phyloP scores from a whole-genome alignment of 2,113 vertebrate species.

The Oceanodroma tethys region DNA sequence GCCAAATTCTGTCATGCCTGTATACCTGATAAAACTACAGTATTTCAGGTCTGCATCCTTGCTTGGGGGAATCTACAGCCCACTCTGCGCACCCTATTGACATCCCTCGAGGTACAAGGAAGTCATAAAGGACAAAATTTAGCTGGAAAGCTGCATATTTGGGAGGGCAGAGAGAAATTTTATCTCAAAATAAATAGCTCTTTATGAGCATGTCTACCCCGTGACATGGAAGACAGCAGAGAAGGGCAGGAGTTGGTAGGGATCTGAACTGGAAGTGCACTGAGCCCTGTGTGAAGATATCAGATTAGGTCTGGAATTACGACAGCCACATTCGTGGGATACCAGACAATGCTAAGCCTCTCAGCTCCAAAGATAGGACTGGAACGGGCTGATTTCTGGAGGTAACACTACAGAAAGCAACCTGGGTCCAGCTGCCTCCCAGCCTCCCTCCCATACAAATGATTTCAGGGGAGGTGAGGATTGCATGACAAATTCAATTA shows the following conservation, averaged over 20 bases:
- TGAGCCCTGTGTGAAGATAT: background rate
- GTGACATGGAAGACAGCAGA: background rate
- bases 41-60: background rate
- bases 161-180: background rate
- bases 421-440: background rate
- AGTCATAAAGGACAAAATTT: background rate
- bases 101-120: background rate
- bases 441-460: background rate
- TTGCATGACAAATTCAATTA: slow-evolving; percentile 55
- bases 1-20: background rate
- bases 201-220: background rate
- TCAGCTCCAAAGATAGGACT: background rate
- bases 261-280: background rate
- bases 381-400: background rate
- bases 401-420: background rate
- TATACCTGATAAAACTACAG: background rate
- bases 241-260: background rate
- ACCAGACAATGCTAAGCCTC: background rate
- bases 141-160: background rate
- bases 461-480: slow-evolving; percentile 21
- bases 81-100: background rate
- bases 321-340: background rate
- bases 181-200: background rate
- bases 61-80: background rate
- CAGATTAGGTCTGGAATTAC: background rate